phyloP scores from a whole-genome alignment of 2,113 vertebrate genomes.

The Chitala chitala region DNA sequence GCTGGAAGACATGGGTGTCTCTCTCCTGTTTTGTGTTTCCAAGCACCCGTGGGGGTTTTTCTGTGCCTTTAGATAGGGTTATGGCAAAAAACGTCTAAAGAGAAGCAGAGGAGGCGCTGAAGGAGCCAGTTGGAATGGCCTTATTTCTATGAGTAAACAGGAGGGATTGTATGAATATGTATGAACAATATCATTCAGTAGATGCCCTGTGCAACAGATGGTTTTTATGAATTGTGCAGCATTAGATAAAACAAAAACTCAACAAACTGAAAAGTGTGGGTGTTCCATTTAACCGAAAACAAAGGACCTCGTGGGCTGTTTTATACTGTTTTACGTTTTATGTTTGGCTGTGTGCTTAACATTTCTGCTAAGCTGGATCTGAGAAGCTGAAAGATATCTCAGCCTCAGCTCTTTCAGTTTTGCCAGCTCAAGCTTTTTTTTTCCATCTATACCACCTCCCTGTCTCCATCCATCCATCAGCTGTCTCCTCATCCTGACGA shows the following conservation, averaged over 20 bases:
- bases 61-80: not conserved
- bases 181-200: slow-evolving; percentile 31
- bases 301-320: not conserved
- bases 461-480: not conserved
- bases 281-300: slow-evolving; percentile 2
- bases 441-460: not conserved
- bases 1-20: not conserved
- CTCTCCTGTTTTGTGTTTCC: not conserved
- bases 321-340: not conserved
- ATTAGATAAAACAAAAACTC: slow-evolving; percentile 32
- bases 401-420: not conserved
- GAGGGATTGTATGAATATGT: slow-evolving; percentile 37
- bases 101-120: slow-evolving; percentile 13
- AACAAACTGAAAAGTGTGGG: not conserved
- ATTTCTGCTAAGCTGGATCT: not conserved
- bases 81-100: not conserved
- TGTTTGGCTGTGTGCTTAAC: not conserved
- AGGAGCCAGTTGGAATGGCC: not conserved
- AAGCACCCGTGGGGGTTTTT: not conserved
- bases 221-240: slow-evolving; percentile 37
- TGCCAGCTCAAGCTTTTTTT: not conserved
- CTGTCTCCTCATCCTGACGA: not conserved
- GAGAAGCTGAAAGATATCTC: too few relatives aligned
- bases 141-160: slow-evolving; percentile 17
- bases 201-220: slow-evolving; percentile 34